A percentile compares a stretch with the other conserved stretches of the same genome.
These are phyloP conservation scores for Xanthia icteritia DNA, from an alignment of 2,888 invertebrate genomes.

Conservation along the genomic window DNA sequence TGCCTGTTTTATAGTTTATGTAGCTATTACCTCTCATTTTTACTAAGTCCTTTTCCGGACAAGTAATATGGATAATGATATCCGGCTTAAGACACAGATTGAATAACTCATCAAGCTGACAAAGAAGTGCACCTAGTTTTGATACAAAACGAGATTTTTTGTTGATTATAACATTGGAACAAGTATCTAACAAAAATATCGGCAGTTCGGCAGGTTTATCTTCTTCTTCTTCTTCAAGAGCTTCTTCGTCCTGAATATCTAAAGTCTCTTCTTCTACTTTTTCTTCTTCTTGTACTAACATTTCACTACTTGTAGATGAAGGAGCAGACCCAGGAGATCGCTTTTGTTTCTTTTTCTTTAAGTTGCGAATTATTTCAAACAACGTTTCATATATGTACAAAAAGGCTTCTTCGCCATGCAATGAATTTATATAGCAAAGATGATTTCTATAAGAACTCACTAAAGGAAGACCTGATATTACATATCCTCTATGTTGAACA, in stretches of 20 bases:
- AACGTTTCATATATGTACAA: constrained; percentile 73
- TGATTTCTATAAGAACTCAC: constrained; percentile 82
- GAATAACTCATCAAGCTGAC: constrained; percentile 80
- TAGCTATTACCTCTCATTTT: constrained; percentile 80
- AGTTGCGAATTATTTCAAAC: constrained; percentile 75
- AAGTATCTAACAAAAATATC: constrained; percentile 80
- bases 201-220: constrained; percentile 78
- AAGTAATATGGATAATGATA: constrained; percentile 90
- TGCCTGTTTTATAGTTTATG: constrained; percentile 76
- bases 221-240: constrained; percentile 75
- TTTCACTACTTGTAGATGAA: constrained; percentile 72
- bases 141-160: constrained; percentile 72
- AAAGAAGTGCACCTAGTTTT: constrained; percentile 74
- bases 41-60: constrained; percentile 89
- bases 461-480: constrained; percentile 92
- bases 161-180: constrained; percentile 72
- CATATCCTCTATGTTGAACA: constrained; percentile 91
- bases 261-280: constrained; percentile 69
- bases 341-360: constrained; percentile 79
- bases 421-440: constrained; percentile 69
- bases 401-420: constrained; percentile 81
- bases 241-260: constrained; percentile 70
- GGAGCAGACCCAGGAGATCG: constrained; percentile 46
- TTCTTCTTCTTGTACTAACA: constrained; percentile 57
- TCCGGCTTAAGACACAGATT: constrained; percentile 81